Conservation (phyloP, 92 coral and sea anemone genomes). For the Pocillopora meandrina region DNA sequence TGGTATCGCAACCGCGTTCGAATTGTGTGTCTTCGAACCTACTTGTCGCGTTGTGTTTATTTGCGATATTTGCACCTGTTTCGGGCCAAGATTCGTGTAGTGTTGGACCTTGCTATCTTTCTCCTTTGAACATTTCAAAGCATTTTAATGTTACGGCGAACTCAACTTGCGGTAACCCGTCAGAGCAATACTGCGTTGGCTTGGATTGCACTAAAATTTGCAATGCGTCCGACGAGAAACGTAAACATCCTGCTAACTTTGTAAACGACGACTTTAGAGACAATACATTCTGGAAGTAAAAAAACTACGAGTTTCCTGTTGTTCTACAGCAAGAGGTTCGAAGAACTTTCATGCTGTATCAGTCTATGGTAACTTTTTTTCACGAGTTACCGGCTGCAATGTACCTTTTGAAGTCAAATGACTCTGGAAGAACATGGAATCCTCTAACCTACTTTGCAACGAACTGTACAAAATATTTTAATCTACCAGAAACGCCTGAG, state of each 20-base stretch:
- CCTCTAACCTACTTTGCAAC: constrained; percentile 69
- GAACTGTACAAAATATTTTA: constrained; percentile 69
- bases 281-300: constrained; percentile 89
- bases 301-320: constrained; percentile 79
- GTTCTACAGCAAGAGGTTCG: constrained; percentile 73
- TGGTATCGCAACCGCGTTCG: constrained; percentile 22
- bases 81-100: constrained; percentile 48
- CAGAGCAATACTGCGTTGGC: constrained; percentile 55
- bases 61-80: constrained; percentile 45
- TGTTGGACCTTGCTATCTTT: constrained; percentile 74
- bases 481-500: constrained; percentile 65
- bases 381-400: constrained; percentile 86
- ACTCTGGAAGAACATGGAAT: constrained; percentile 70
- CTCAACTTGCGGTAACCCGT: constrained; percentile 86
- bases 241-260: constrained; percentile 61
- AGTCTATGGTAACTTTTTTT: constrained; percentile 68
- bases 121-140: constrained; percentile 55
- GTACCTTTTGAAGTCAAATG: constrained; percentile 86
- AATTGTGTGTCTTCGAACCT: constrained; percentile 48
- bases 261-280: constrained; percentile 54
- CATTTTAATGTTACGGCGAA: constrained; percentile 70
- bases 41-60: constrained; percentile 29
- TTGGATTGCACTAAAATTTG: constrained; percentile 65
- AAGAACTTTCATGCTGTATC: constrained; percentile 68
- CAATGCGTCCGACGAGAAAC: constrained; percentile 40